Base-by-base conservation (phyloP, 1,140 invertebrate genomes). In the Sinella curviseta region DNA sequence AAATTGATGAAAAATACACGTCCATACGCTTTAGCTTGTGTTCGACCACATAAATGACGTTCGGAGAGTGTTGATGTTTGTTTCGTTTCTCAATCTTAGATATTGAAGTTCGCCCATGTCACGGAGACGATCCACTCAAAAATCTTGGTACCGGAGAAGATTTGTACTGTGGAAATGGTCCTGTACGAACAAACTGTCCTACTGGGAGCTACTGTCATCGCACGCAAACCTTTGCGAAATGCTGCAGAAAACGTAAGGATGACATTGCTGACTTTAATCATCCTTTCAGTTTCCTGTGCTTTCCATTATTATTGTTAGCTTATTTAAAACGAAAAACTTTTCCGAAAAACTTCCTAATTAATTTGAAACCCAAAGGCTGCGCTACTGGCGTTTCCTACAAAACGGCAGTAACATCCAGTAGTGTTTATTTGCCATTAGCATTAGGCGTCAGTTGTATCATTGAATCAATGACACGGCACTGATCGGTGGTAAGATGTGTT, bases 41-140 rank as follows among this genome's bases (percentile, higher is more conserved):
- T n/a, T n/a, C n/a, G n/a, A n/a, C n/a, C n/a, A n/a, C n/a, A n/a
- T n/a, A n/a, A n/a, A n/a, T n/a, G n/a, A n/a, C n/a, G n/a, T n/a
- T n/a, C n/a, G n/a, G n/a, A n/a, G n/a, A n/a, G n/a, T n/a, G n/a
- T n/a, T n/a, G 14, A 14, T 54, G n/a, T 54, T 16, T 54, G 14
- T 54, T 54, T n/a, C 48, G 48, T 54, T 54, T 16, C n/a, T 54
- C 48, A 14, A n/a, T 54, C 48, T 54, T 86, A 94, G 93, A 93
- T 85, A 92, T 93, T 90, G 91, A 94, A 88, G 92, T 94, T 24
- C 92, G 93, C 82, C 93, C 95, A 0, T 97, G 95, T 86, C 93
- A 94, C 86, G 95, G 94, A 16, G 92, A 93, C 84, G 87, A 91
- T 76, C 94, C 94, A 17, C 87, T 97, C 84, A 85, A 91, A 57